Percentiles rank a stretch among this genome's conserved stretches.
phyloP scores from a whole-genome alignment of 2,797 vertebrate species.

The Myotis daubentonii region DNA sequence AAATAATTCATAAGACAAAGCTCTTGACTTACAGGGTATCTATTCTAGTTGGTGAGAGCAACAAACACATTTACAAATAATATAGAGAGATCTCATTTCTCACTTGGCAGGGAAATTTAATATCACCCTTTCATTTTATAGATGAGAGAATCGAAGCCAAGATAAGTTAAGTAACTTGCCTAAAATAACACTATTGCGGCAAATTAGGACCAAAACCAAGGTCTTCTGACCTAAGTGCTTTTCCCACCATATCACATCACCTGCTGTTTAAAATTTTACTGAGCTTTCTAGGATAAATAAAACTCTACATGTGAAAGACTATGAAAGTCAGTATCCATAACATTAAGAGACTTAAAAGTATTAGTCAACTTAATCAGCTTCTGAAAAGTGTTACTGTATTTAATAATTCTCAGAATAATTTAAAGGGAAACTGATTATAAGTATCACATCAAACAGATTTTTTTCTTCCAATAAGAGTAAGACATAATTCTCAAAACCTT shows the following conservation, averaged over 20 bases:
- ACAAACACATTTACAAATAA: not conserved
- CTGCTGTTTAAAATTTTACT: not conserved
- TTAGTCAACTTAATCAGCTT: conserved; percentile 24
- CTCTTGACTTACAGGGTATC: not conserved
- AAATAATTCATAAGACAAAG: conserved; percentile 39
- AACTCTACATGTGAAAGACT: not conserved
- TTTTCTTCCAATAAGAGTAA: not conserved
- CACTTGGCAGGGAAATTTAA: not conserved
- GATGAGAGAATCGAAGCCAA: not conserved
- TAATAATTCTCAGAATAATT: conserved; percentile 34
- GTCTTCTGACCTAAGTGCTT: not conserved
- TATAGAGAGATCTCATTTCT: conserved; percentile 8
- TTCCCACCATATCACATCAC: not conserved
- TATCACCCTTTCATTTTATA: not conserved
- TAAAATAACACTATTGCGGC: not conserved
- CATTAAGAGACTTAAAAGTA: conserved; percentile 34
- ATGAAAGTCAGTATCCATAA: not conserved
- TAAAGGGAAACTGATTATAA: conserved; percentile 5
- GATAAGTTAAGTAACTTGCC: not conserved
- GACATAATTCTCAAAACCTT: conserved; percentile 24
- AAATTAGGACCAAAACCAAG: not conserved
- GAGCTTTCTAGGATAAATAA: conserved; percentile 30
- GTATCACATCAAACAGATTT: conserved; percentile 12
- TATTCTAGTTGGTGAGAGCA: not conserved
- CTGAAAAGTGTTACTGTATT: conserved; percentile 41